Conservation (phyloP, 64 coral and sea anemone genomes). For the Acropora tenuis region DNA sequence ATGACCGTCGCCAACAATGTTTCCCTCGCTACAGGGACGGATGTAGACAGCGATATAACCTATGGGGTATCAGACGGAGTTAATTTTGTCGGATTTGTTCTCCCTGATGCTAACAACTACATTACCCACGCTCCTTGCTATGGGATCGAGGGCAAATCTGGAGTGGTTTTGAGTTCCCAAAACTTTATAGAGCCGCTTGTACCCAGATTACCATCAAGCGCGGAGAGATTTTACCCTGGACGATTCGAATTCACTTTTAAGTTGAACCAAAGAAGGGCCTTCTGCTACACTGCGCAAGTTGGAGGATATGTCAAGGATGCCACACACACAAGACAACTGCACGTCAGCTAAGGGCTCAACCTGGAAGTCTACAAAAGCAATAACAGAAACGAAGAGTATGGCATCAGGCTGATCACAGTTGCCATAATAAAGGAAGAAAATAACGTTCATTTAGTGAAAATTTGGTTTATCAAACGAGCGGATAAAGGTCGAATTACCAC, state of each 20-base stretch:
- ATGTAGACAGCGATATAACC: not conserved
- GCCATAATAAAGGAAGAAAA: too few relatives aligned
- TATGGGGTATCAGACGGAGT: not conserved
- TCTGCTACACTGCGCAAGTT: not conserved
- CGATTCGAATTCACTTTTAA: not conserved
- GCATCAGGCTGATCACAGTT: too few relatives aligned
- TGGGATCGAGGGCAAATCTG: not conserved
- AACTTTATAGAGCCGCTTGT: not conserved
- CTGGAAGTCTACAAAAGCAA: not conserved
- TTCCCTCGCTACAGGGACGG: not conserved
- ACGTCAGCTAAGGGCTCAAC: not conserved
- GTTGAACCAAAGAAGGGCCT: not conserved
- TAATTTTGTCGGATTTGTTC: not conserved
- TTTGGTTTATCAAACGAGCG: too few relatives aligned
- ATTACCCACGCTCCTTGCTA: not conserved
- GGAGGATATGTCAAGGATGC: not conserved
- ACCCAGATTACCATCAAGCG: not conserved
- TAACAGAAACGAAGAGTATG: too few relatives aligned
- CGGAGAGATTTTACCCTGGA: not conserved
- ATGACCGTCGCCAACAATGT: not conserved
- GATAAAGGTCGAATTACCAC: too few relatives aligned
- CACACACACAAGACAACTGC: not conserved
- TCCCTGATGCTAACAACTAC: not conserved
- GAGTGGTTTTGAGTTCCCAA: not conserved
- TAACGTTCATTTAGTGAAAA: too few relatives aligned